Base-by-base conservation (phyloP, 2,888 invertebrate genomes). In the Noctuana brunneofusca region DNA sequence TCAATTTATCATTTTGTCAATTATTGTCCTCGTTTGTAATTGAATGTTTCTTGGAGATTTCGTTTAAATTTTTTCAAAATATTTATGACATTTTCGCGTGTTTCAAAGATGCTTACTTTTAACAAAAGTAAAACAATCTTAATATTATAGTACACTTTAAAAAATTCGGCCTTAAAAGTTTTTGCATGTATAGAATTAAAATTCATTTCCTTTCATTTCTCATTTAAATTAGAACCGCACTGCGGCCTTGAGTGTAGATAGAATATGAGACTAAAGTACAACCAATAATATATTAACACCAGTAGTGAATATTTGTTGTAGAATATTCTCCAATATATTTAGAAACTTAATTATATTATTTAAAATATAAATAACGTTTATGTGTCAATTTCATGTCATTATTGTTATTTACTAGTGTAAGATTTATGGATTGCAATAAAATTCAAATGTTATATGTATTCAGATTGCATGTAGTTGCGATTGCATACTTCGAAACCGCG, bases 231-330 rank as follows among this genome's bases (percentile, higher is more conserved):
- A 52, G 43, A 59, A 54, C 53, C 38, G 60, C 53, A 63, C 16
- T 54, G 64, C 50, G 58, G 74, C 74, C 70, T 60, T 48, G 43
- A 78, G 75, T 41, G 71, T 68, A 73, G 71, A 73, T 68, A 55
- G 50, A 74, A 73, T 69, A 75, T 76, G 75, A 80, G 75, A 79
- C 71, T 75, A 83, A 79, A 86, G 84, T 87, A 86, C 86, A 87
- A 85, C 70, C 73, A 71, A 73, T 75, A 71, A 73, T 75, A 75
- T 70, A 74, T 53, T 75, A 74, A 79, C 75, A 82, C 75, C 76
- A 81, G 70, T 80, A 84, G 74, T 69, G 84, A 84, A 87, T 87
- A 87, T 87, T 84, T 86, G 85, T 89, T 87, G 80, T 87, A 87
- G 80, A 87, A 85, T 88, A 84, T 87, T 86, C 84, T 77, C 72